phyloP scores from a whole-genome alignment of 2,113 vertebrate species.

The Sitta europaea region DNA sequence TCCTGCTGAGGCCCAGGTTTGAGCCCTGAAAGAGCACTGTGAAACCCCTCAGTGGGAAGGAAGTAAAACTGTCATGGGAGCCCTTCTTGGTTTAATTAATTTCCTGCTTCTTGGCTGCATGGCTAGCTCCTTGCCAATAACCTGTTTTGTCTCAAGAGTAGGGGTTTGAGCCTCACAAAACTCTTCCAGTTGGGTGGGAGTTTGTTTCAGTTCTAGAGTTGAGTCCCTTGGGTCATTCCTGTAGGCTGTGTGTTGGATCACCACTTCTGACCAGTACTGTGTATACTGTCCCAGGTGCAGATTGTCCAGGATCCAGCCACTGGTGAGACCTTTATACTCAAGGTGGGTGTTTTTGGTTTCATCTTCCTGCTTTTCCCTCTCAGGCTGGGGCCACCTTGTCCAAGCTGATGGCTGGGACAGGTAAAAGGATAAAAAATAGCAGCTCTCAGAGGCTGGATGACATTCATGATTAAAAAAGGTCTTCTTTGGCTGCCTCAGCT shows the following conservation, averaged over 20 bases:
- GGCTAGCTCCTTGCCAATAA: neutral
- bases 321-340: constrained; percentile 88
- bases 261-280: neutral
- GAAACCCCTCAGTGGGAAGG: neutral
- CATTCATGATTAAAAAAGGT: neutral
- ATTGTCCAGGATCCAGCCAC: constrained; percentile 85
- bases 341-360: constrained; percentile 75
- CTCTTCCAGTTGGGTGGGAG: neutral
- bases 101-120: neutral
- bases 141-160: neutral
- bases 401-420: neutral
- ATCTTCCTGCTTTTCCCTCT: neutral
- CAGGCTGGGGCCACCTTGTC: neutral
- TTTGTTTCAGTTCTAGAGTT: neutral
- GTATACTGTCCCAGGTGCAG: constrained; percentile 80
- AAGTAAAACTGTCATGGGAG: neutral
- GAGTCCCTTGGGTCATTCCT: neutral
- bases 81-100: neutral
- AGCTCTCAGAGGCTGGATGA: neutral
- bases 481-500: neutral
- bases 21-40: neutral
- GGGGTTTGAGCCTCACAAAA: neutral
- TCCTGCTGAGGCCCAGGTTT: neutral
- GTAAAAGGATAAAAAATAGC: neutral
- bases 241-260: neutral